Conservation (phyloP, 2,888 invertebrate genomes). For the Gasteruption jaculator region DNA sequence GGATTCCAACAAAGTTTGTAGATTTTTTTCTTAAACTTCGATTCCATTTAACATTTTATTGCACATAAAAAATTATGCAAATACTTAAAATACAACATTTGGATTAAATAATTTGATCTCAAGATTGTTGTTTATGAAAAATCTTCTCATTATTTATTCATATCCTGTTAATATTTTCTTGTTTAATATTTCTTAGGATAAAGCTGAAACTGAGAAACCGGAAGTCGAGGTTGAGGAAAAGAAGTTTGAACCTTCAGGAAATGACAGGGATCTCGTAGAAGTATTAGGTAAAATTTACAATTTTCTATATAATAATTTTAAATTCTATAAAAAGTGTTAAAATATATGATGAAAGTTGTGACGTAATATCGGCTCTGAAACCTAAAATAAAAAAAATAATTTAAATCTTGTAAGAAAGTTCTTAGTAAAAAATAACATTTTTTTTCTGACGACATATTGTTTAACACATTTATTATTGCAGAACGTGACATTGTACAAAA, state of each 20-base stretch:
- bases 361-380: neutral
- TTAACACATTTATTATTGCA: conserved; percentile 38
- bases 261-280: conserved; percentile 90
- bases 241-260: conserved; percentile 78
- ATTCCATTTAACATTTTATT: no score
- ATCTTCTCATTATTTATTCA: neutral
- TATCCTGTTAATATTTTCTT: neutral
- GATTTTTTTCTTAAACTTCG: no score
- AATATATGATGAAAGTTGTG: neutral
- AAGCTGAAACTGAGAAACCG: conserved; percentile 65
- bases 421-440: no score
- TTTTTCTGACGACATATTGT: conserved; percentile 27
- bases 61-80: no score
- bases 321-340: neutral
- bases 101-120: conserved; percentile 3
- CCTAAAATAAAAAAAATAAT: neutral
- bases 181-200: conserved; percentile 48
- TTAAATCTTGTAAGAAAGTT: conserved; percentile 2
- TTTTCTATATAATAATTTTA: neutral
- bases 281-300: conserved; percentile 63
- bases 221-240: conserved; percentile 68
- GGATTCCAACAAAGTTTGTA: conserved; percentile 38
- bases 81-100: no score
- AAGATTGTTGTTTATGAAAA: neutral
- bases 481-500: conserved; percentile 96